A percentile compares a stretch with the other conserved stretches of the same genome.
Conservation (phyloP, 2,888 invertebrate genomes). For the Drosophila stalkeri region DNA sequence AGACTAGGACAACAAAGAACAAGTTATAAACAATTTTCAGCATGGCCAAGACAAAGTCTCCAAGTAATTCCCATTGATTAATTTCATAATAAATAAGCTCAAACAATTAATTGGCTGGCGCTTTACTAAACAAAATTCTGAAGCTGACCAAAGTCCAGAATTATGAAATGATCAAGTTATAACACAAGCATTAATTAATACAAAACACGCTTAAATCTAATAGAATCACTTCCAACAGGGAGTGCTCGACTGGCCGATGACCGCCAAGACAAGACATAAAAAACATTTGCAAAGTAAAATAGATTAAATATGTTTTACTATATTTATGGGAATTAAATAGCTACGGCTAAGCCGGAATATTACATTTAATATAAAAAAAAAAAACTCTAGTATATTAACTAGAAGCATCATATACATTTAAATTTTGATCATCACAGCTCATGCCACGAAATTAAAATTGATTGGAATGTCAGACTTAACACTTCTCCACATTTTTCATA, state of each 20-base stretch:
- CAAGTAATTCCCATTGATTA: background rate
- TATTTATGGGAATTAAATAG: too few relatives aligned
- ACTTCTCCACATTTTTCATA: background rate
- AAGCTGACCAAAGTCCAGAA: background rate
- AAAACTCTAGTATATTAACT: background rate
- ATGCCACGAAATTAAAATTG: background rate
- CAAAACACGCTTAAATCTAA: background rate
- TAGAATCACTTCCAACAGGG: background rate
- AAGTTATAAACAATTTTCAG: background rate
- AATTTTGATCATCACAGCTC: background rate
- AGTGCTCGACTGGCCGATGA: background rate
- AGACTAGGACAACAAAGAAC: constrained; percentile 1
- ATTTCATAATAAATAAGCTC: background rate
- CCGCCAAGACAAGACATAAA: background rate
- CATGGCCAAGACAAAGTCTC: constrained; percentile 43
- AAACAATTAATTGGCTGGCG: too few relatives aligned
- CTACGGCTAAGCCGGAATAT: too few relatives aligned
- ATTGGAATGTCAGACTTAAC: background rate
- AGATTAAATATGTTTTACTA: too few relatives aligned
- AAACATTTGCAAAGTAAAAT: background rate
- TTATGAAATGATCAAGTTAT: background rate
- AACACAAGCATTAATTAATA: background rate
- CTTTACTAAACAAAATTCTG: background rate
- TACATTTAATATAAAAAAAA: too few relatives aligned
- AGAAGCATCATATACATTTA: background rate